Base-by-base conservation (phyloP, 2,888 invertebrate genomes). In the Sericinus montela region DNA sequence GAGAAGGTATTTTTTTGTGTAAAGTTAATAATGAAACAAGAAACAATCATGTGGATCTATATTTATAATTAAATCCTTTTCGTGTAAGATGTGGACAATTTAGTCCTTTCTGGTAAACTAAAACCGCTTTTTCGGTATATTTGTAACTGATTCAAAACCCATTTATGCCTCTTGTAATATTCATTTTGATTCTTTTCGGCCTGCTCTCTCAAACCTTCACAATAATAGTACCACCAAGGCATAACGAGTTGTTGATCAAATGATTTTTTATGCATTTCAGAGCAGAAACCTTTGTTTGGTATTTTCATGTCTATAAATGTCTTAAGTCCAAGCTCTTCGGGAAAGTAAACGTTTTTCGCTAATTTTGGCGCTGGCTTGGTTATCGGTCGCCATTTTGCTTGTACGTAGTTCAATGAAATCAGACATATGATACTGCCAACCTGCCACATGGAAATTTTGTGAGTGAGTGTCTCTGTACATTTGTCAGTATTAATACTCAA, bases 211-310 rank as follows among this genome's bases (percentile, higher is more conserved):
- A 69, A 15, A 0, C 52, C 54, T 40, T 67, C 58, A 38, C 81
- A 81, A 43, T 72, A 69, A 7, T 67, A 46, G 35, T 69, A 71
- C 81, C 80, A 81, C 78, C 78, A 81, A 0, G 81, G 80, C 3
- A 75, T 51, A 0, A 69, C 57, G 4, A 69, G 34, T 15, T 65
- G 67, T 0, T 59, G 54, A 0, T 59, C 51, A 1, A 62, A 54
- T 0, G 67, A 56, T 0, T 51, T 32, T 0, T 65, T 52, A 1
- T 60, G 40, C 62, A 69, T 67, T 13, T 67, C 51, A 0, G 55
- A 14, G 47, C 80, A 81, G 41, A 76, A 77, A 1, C 62, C 62
- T 3, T 54, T 52, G 40, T 72, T 75, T 0, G 76, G 69, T 19
- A 76, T 51, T 15, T 56, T 60, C 3, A 68, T 43, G 5, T 58